These are phyloP conservation scores for Therioaphis trifolii DNA, from an alignment of 2,888 invertebrate species.

Conservation along the genomic window DNA sequence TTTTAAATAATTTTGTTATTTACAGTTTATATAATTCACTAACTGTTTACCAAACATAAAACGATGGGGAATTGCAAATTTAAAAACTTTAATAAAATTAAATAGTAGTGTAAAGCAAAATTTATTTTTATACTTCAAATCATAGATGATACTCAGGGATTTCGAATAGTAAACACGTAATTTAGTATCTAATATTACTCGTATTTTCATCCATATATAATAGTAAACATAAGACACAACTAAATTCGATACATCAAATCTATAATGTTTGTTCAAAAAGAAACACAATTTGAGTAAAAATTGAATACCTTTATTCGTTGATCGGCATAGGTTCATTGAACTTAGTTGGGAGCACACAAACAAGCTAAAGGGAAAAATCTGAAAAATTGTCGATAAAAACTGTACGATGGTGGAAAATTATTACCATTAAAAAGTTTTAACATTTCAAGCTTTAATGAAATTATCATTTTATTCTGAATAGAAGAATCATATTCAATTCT, in stretches of 20 bases:
- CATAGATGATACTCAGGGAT: neutral
- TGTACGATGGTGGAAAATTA: neutral
- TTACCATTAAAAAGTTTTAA: neutral
- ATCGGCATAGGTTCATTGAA: neutral
- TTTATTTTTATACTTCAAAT: neutral
- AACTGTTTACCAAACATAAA: neutral
- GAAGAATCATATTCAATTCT: neutral
- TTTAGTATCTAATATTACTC: neutral
- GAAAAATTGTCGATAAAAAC: neutral
- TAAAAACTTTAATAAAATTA: neutral
- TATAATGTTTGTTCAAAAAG: neutral
- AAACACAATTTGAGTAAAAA: conserved; percentile 2
- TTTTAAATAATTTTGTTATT: neutral
- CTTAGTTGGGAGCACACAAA: neutral
- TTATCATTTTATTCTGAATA: neutral
- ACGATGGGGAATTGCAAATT: neutral
- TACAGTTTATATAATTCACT: neutral
- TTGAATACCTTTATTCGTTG: neutral
- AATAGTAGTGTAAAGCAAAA: neutral
- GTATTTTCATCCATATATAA: conserved; percentile 7
- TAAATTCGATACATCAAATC: neutral
- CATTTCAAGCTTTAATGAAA: neutral
- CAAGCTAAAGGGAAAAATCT: neutral
- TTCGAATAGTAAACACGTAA: neutral
- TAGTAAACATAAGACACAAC: neutral